A percentile compares a stretch with the other conserved stretches of the same genome.
These are phyloP conservation scores for Sarotherodon lohbergeri DNA, from an alignment of 2,113 vertebrate species.

Conservation along the genomic window DNA sequence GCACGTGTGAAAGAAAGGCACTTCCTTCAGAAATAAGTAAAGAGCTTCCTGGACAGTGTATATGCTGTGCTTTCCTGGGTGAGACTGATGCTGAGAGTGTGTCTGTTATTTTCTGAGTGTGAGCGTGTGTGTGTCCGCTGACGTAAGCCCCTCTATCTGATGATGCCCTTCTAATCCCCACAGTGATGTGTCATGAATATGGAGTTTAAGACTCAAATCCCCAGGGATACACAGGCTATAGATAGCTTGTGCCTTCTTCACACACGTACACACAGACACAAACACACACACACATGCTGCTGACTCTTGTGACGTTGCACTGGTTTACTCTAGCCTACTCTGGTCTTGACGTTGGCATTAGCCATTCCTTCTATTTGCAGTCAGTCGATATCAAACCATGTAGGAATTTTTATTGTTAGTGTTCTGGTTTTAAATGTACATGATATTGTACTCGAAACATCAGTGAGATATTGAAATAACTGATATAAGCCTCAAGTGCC, in stretches of 20 bases:
- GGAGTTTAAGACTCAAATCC: constrained; percentile 83
- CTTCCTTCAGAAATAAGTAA: background rate
- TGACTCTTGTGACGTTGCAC: constrained; percentile 39
- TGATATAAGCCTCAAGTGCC: background rate
- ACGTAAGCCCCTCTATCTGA: constrained; percentile 76
- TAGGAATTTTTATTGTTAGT: background rate
- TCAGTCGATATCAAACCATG: background rate
- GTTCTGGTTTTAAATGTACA: background rate
- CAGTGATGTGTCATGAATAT: constrained; percentile 86
- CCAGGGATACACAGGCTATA: constrained; percentile 76
- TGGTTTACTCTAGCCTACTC: background rate
- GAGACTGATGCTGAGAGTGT: constrained; percentile 3
- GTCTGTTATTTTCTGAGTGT: constrained; percentile 13
- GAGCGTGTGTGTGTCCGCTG: constrained; percentile 26
- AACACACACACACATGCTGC: constrained; percentile 14
- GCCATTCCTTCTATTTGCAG: background rate
- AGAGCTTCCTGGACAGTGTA: constrained; percentile 39
- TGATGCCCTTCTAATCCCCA: constrained; percentile 81
- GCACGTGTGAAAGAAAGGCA: background rate
- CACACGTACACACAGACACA: constrained; percentile 23
- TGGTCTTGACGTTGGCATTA: background rate
- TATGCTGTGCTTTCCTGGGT: constrained; percentile 20
- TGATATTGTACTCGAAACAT: background rate
- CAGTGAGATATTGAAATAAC: background rate
- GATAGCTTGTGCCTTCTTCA: constrained; percentile 61